Percentiles rank a stretch among this genome's conserved stretches.
These are phyloP conservation scores for Laticauda colubrina DNA, from an alignment of 2,113 vertebrate genomes.

Conservation along the genomic window DNA sequence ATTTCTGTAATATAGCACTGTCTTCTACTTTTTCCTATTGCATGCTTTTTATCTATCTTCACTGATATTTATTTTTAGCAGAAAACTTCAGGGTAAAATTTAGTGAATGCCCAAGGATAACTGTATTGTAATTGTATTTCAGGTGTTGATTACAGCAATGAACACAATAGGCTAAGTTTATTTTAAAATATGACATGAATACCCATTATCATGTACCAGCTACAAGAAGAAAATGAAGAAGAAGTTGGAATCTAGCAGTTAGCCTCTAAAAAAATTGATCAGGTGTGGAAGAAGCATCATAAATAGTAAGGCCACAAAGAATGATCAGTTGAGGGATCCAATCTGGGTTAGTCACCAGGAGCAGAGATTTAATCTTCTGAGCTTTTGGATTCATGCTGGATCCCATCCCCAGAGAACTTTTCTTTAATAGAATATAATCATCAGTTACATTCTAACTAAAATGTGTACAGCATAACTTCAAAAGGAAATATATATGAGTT, in stretches of 20 bases:
- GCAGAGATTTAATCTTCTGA: neutral
- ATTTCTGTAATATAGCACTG: neutral
- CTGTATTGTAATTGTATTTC: neutral
- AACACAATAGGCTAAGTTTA: neutral
- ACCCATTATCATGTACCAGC: neutral
- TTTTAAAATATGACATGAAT: neutral
- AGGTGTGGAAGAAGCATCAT: neutral
- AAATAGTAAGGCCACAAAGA: neutral
- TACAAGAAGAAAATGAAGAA: neutral
- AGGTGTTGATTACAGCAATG: neutral
- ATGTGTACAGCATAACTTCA: neutral
- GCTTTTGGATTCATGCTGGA: too few relatives aligned
- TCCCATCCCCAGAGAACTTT: too few relatives aligned
- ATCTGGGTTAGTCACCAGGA: neutral
- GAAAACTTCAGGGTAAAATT: neutral
- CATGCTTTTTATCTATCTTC: neutral
- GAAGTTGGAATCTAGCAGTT: neutral
- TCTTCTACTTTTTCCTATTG: neutral
- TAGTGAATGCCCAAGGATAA: neutral
- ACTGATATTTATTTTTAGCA: neutral
- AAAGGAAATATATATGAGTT: accelerated
- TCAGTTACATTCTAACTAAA: too few relatives aligned
- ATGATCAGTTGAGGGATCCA: neutral
- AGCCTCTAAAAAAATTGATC: neutral
- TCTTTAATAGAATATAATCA: too few relatives aligned